A percentile compares a stretch with the other conserved stretches of the same genome.
Conservation (phyloP, 2,113 vertebrate genomes). For the Hepsetus odoe region DNA sequence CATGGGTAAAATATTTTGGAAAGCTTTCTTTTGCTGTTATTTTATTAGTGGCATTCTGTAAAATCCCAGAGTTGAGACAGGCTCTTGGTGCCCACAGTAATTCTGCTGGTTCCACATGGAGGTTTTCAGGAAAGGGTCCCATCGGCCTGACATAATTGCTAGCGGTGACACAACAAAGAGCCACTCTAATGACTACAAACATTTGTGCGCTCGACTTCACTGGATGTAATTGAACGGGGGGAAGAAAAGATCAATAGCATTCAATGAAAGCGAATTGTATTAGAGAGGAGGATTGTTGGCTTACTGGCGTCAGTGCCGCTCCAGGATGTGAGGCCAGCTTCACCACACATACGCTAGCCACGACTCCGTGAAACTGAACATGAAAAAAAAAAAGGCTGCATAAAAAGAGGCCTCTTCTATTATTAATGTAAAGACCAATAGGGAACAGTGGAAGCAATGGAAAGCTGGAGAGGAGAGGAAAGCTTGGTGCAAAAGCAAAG, state of each 20-base stretch:
- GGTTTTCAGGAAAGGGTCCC: slow-evolving; percentile 65
- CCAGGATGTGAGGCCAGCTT: not conserved
- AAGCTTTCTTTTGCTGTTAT: slow-evolving; percentile 68
- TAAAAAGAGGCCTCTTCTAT: slow-evolving; percentile 75
- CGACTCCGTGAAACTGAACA: slow-evolving; percentile 74
- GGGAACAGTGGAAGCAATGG: slow-evolving; percentile 62
- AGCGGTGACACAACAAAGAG: slow-evolving; percentile 78
- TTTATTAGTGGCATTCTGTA: slow-evolving; percentile 73
- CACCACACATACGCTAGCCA: not conserved
- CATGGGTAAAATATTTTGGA: not conserved
- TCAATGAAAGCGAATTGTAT: slow-evolving; percentile 79
- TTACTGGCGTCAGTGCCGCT: slow-evolving; percentile 56
- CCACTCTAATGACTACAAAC: slow-evolving; percentile 76
- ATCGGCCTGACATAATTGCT: slow-evolving; percentile 77
- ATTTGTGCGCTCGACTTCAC: slow-evolving; percentile 74
- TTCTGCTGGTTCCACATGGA: slow-evolving; percentile 68
- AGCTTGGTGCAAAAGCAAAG: not conserved
- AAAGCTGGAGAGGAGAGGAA: slow-evolving; percentile 32
- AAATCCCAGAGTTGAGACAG: slow-evolving; percentile 53
- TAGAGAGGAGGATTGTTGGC: slow-evolving; percentile 53
- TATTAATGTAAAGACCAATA: slow-evolving; percentile 73
- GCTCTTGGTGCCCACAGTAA: slow-evolving; percentile 70
- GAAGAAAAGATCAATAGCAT: slow-evolving; percentile 73
- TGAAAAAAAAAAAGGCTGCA: slow-evolving; percentile 72
- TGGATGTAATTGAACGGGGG: slow-evolving; percentile 74